Base-by-base conservation (phyloP, 1,140 invertebrate species). In the Brachionus asplanchnoidis region DNA sequence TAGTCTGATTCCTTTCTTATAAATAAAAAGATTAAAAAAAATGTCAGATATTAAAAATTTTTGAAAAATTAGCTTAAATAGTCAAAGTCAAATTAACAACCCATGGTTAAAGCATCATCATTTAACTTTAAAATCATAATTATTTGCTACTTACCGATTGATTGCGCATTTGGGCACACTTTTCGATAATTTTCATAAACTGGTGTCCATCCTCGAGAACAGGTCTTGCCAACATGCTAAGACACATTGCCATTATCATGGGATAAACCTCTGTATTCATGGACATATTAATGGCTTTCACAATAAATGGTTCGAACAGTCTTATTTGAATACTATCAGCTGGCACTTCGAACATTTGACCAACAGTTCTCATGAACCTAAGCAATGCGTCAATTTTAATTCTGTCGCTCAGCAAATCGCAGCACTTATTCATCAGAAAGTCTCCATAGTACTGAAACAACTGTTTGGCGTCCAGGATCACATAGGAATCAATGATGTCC, bases 401-500 rank as follows among this genome's bases (percentile, higher is more conserved):
- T 23, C 28, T 82, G 12, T 97, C 95, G 60, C 92, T 92, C 68
- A 96, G 89, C 87, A 95, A 89, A 46, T 92, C 92, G 85, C 92
- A 91, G 80, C 95, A 91, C 12, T 92, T 91, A 3, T 91, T 89
- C 44, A 95, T 92, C 86, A 95, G 91, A 75, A 91, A 89, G 8
- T 89, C 89, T 0, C 94, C 94, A 86, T 93, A 91, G 68, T 87
- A 89, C 88, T 92, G 91, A 86, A 96, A 91, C 88, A 95, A 95
- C 86, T 93, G 92, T 87, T 93, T 92, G 0, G 94, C 94, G 86
- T 92, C 93, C 5, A 97, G 90, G n/a, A 96, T 88, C 1, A 95
- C 91, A 88, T 96, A 96, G 3, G 93, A 93, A 88, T 94, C 92
- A 86, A 94, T 93, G 87, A 97, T 94, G 86, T 93, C 92, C 11